Evolutionary conservation across 2,113 vertebrate species (phyloP).

Genomic region (Cariama cristata): DNA sequence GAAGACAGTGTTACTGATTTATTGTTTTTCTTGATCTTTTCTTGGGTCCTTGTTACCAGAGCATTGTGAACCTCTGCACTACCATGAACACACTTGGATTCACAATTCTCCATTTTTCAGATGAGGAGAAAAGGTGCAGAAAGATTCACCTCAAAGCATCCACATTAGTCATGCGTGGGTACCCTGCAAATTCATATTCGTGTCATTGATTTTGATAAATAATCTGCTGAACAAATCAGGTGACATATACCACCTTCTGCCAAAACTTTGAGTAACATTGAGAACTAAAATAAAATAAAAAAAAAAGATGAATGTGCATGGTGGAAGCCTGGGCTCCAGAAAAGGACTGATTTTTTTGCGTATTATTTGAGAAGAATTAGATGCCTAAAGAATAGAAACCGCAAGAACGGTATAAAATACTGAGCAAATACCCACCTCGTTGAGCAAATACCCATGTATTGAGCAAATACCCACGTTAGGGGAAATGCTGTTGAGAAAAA

Average conservation of each 20-base stretch:
- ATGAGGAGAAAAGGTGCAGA: not conserved
- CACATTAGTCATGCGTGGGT: rapidly evolving
- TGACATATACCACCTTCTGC: not conserved
- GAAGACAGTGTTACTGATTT: not conserved
- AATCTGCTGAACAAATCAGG: not conserved
- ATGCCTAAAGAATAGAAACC: not conserved
- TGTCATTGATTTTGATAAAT: not conserved
- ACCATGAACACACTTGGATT: not conserved
- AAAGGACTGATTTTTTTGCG: not conserved
- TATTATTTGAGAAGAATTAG: not conserved
- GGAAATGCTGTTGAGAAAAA: not conserved
- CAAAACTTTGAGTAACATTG: not conserved
- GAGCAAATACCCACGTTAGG: too few species aligned
- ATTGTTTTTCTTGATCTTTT: not conserved
- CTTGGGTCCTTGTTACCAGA: not conserved
- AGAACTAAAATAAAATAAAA: not conserved
- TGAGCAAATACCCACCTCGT: not conserved
- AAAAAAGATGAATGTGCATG: not conserved
- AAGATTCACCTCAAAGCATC: not conserved
- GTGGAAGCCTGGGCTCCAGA: not conserved
- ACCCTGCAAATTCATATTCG: not conserved
- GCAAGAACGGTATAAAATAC: not conserved
- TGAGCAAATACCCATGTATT: too few species aligned
- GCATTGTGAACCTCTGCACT: not conserved
- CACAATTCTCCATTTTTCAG: not conserved